A percentile compares a stretch with the other conserved stretches of the same genome.
Conservation (phyloP, 2,888 invertebrate genomes). For the Rhyacophila evoluta region DNA sequence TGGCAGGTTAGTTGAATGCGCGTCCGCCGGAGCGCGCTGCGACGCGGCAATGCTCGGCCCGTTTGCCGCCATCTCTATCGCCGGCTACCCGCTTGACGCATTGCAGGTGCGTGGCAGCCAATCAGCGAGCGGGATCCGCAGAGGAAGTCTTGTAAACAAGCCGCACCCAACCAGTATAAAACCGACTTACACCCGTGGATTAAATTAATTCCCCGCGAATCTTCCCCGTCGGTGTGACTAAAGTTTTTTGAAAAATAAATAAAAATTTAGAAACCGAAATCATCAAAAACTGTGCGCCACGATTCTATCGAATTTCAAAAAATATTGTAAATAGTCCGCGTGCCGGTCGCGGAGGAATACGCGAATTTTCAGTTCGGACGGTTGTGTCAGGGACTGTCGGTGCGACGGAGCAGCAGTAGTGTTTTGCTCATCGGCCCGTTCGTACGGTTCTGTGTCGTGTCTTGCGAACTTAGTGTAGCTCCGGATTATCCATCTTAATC, state of each 20-base stretch:
- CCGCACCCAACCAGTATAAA: constrained; percentile 79
- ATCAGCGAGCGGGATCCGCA: constrained; percentile 74
- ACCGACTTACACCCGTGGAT: constrained; percentile 73
- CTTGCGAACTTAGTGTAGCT: constrained; percentile 73
- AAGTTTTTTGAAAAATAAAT: constrained; percentile 29
- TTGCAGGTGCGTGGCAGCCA: constrained; percentile 88
- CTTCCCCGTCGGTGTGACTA: constrained; percentile 59
- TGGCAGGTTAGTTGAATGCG: constrained; percentile 41
- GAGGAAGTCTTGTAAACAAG: constrained; percentile 78
- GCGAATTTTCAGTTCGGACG: constrained; percentile 41
- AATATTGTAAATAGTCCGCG: constrained; percentile 43
- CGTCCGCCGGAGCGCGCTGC: constrained; percentile 60
- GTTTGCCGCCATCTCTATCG: constrained; percentile 57
- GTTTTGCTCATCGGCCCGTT: constrained; percentile 70
- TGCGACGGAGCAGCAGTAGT: constrained; percentile 73
- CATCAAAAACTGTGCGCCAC: background rate
- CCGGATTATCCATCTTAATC: constrained; percentile 73
- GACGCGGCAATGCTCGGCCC: constrained; percentile 58
- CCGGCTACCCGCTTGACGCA: constrained; percentile 75
- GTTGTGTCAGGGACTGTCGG: constrained; percentile 59
- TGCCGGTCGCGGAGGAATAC: constrained; percentile 48
- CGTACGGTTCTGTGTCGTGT: constrained; percentile 70
- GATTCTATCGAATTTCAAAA: constrained; percentile 32
- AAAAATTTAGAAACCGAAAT: constrained; percentile 33
- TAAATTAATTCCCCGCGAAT: constrained; percentile 72